Evolutionary conservation across 2,113 vertebrate genomes (phyloP).

Genomic region (Platichthys stellatus): DNA sequence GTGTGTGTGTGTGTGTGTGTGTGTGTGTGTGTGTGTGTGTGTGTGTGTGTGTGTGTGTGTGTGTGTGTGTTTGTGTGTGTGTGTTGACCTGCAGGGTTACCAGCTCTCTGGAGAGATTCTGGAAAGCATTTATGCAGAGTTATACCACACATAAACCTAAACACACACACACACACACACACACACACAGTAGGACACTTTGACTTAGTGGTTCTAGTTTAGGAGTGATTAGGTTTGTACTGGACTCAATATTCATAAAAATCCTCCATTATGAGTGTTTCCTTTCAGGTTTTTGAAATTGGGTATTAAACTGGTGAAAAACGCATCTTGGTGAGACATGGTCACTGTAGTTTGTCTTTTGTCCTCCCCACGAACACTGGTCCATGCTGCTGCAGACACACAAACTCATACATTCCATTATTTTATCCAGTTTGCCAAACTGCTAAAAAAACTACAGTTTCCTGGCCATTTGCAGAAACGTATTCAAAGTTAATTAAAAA

Average conservation of each 20-base stretch:
- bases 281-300: background rate
- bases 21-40: constrained; percentile 19
- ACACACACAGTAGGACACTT: background rate
- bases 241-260: background rate
- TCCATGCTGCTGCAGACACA: background rate
- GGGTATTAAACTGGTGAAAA: background rate
- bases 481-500: background rate
- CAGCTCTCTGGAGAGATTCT: constrained; percentile 33
- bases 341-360: background rate
- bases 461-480: background rate
- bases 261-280: background rate
- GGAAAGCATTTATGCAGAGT: constrained; percentile 22
- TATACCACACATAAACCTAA: background rate
- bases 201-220: background rate
- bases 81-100: constrained; percentile 45
- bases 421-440: background rate
- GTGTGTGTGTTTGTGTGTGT: background rate
- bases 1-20: background rate
- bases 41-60: constrained; percentile 9
- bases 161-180: constrained; percentile 11
- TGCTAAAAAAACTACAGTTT: background rate
- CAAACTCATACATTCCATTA: background rate
- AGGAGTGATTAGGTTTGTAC: background rate
- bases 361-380: background rate
- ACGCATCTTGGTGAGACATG: background rate